Conservation (phyloP, 2,797 vertebrate species). For the Vireo griseus region DNA sequence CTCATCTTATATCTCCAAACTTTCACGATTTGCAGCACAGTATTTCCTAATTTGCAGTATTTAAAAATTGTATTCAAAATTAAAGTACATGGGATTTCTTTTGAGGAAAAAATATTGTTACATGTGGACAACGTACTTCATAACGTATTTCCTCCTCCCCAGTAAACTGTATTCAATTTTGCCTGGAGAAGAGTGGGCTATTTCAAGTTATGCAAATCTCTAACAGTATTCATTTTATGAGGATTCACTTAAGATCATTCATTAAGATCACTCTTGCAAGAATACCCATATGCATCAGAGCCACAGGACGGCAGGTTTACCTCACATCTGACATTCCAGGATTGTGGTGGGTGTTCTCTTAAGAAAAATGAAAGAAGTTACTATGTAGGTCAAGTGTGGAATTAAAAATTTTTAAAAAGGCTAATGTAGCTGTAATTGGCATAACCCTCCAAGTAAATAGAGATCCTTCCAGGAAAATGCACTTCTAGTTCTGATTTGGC, state of each 20-base stretch:
- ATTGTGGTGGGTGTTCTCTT: background rate
- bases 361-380: background rate
- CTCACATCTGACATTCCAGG: background rate
- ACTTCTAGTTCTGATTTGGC: background rate
- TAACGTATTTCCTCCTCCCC: background rate
- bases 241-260: background rate
- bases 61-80: background rate
- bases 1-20: background rate
- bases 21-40: background rate
- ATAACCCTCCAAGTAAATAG: conserved; percentile 13
- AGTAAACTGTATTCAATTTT: background rate
- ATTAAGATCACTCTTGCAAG: background rate
- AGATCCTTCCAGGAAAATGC: conserved; percentile 38
- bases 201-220: background rate
- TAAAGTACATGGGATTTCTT: background rate
- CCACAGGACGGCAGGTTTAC: background rate
- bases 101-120: background rate
- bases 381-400: conserved; percentile 1
- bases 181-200: background rate
- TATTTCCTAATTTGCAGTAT: background rate
- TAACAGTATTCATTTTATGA: background rate
- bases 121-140: background rate
- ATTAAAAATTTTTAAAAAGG: background rate
- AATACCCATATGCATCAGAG: background rate
- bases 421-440: conserved; percentile 3